Conservation (phyloP, 1,140 invertebrate species). For the Drosophila mauritiana region DNA sequence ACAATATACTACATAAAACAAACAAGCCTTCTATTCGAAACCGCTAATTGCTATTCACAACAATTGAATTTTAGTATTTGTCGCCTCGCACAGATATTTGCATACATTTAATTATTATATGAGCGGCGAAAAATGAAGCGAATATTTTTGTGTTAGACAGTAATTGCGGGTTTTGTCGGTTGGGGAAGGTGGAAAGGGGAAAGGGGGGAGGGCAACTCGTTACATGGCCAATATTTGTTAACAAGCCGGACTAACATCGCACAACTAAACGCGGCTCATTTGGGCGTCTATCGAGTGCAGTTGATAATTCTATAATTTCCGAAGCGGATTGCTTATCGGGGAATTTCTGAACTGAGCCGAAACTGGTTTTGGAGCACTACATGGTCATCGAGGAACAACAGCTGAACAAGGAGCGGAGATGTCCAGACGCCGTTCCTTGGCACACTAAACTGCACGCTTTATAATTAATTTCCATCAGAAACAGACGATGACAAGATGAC, state of each 20-base stretch:
- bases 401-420: conserved; percentile 6
- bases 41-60: conserved; percentile 31
- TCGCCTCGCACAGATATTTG: conserved; percentile 23
- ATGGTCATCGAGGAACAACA: conserved; percentile 60
- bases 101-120: conserved; percentile 52
- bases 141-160: conserved; percentile 54
- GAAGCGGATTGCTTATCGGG: conserved; percentile 3
- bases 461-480: conserved; percentile 85
- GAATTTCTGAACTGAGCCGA: conserved; percentile 13
- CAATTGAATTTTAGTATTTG: conserved; percentile 28
- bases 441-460: conserved; percentile 83
- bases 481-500: conserved; percentile 71
- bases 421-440: conserved; percentile 37
- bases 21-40: not conserved
- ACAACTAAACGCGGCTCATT: conserved; percentile 18
- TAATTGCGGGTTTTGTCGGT: conserved; percentile 32
- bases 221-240: conserved; percentile 70
- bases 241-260: conserved; percentile 43
- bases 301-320: conserved; percentile 24
- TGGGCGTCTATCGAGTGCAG: conserved; percentile 22
- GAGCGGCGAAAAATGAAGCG: conserved; percentile 28
- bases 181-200: not conserved
- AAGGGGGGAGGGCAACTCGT: not conserved
- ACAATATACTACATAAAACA: not conserved
- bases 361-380: conserved; percentile 35